A percentile compares a stretch with the other conserved stretches of the same genome.
Conservation (phyloP, 2,113 vertebrate species). For the Lichenostomus cassidix region DNA sequence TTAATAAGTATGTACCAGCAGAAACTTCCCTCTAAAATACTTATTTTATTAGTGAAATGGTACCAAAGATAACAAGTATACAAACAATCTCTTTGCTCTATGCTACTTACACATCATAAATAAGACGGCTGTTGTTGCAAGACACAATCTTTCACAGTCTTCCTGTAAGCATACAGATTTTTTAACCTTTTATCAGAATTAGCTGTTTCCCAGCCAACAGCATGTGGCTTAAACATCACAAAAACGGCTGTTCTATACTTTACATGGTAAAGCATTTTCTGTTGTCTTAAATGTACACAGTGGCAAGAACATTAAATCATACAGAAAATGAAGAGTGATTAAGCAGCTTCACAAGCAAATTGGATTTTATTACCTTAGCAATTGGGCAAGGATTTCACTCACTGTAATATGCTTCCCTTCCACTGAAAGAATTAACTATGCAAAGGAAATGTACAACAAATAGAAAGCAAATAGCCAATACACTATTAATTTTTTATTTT, state of each 20-base stretch:
- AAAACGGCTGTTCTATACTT: constrained; percentile 76
- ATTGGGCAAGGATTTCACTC: background rate
- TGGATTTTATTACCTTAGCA: background rate
- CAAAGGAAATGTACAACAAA: constrained; percentile 38
- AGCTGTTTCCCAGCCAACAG: constrained; percentile 70
- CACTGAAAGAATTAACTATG: constrained; percentile 16
- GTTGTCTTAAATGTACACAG: constrained; percentile 72
- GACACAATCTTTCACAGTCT: constrained; percentile 69
- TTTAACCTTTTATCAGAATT: constrained; percentile 69
- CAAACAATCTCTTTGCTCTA: constrained; percentile 73
- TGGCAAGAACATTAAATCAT: constrained; percentile 63
- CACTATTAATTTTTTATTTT: constrained; percentile 22
- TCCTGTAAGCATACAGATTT: constrained; percentile 57
- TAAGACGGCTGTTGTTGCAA: constrained; percentile 74
- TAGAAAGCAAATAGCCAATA: constrained; percentile 54
- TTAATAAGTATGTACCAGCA: constrained; percentile 63
- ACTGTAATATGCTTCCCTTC: background rate
- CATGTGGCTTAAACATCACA: constrained; percentile 70
- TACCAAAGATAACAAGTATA: constrained; percentile 80
- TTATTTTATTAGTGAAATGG: constrained; percentile 78
- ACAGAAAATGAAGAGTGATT: constrained; percentile 48
- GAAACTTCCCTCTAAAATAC: constrained; percentile 77
- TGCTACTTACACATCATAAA: constrained; percentile 80
- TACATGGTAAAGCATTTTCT: constrained; percentile 81
- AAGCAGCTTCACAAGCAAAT: constrained; percentile 73